Evolutionary conservation across 2,888 invertebrate species (phyloP), one percentile per base, ranked within the genome.

Genomic region (Chymomyza fuscimana): DNA sequence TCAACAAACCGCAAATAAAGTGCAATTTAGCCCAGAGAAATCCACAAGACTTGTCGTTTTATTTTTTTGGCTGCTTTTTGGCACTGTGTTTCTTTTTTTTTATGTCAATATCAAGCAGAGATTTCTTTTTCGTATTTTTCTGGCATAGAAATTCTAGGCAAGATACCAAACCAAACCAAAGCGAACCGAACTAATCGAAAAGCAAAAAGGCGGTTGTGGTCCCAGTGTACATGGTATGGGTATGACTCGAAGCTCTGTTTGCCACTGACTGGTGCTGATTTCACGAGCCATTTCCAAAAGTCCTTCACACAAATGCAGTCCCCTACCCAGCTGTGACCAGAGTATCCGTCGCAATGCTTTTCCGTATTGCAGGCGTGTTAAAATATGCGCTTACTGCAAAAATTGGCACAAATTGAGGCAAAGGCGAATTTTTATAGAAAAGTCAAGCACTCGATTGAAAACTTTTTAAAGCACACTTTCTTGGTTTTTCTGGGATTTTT

Each of bases 1-100:
- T 84, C 82, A 81, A 84, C 87, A 80, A 82, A 73, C 85, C 87
- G 74, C 85, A 88, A 84, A 88, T 78, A 77, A 80, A 82, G 76
- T 82, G 80, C 79, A 84, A 84, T 86, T 80, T 81, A 82, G 77
- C 77, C 73, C 68, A 73, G 76, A 74, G 70, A 15, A 32, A 60
- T 75, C 64, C 60, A 54, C 61, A 76, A 54, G 62, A 62, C 67
- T 75, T 82, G 76, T 67, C 73, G 73, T 65, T 61, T 59, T 69
- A 63, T 58, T 66, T 72, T 69, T 32, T 32, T 9, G 32, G 7
- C 32, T 51, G 67, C 67, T 74, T 69, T 66, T 61, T 46, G 65
- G 65, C 7, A 22, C 32, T 40, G 50, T 5, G 50, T 40, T 46
- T 51, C 50, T n/a, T 52, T 10, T 51, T 16, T 19, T 50, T 36